A percentile compares a stretch with the other conserved stretches of the same genome.
These are phyloP conservation scores for Platorchestia sp. DNA, from an alignment of 1,140 invertebrate genomes.

Conservation along the genomic window DNA sequence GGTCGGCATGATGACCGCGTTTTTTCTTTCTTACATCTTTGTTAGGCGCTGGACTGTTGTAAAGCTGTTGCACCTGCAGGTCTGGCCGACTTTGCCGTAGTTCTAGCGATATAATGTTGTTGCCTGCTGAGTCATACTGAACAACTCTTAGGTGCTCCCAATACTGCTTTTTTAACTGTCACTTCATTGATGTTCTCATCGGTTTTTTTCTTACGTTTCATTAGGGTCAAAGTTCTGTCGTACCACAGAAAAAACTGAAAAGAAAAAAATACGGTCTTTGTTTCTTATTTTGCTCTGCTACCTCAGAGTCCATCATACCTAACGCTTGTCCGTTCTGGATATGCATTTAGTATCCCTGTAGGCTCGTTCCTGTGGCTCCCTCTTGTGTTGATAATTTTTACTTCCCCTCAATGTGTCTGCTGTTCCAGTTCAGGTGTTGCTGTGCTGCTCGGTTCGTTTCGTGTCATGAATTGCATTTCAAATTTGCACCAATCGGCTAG, in stretches of 20 bases:
- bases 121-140: neutral
- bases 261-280: neutral
- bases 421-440: neutral
- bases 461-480: neutral
- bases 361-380: neutral
- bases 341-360: constrained; percentile 1
- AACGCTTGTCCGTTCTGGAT: neutral
- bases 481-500: neutral
- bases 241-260: neutral
- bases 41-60: neutral
- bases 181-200: neutral
- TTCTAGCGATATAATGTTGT: neutral
- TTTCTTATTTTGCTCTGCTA: neutral
- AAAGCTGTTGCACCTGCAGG: neutral
- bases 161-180: neutral
- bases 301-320: neutral
- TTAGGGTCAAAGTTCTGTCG: neutral
- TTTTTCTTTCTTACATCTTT: neutral
- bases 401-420: neutral
- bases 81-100: neutral
- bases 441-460: too few relatives aligned
- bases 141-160: neutral
- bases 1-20: neutral
- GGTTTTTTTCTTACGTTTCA: neutral
- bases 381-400: neutral